Evolutionary conservation across 2,888 invertebrate species (phyloP).

Genomic region (Himalopsyche anomala): DNA sequence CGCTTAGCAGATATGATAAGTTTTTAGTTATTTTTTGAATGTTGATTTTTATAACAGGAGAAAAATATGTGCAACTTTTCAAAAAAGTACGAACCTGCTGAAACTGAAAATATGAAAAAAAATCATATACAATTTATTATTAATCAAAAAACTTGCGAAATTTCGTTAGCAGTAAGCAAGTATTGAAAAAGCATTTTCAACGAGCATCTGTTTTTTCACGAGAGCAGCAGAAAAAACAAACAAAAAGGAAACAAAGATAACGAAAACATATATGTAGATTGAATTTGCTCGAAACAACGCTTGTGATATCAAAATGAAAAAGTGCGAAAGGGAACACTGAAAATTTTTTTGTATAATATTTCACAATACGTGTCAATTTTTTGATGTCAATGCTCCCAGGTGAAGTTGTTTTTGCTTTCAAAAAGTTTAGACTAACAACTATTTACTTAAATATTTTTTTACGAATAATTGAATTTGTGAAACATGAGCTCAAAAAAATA

Average conservation of each 20-base stretch:
- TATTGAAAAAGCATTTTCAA: constrained; percentile 24
- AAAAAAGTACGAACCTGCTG: too few relatives aligned
- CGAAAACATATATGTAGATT: constrained; percentile 26
- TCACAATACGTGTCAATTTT: constrained; percentile 19
- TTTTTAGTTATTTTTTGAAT: too few relatives aligned
- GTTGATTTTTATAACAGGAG: too few relatives aligned
- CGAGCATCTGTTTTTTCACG: constrained; percentile 22
- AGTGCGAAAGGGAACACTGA: background rate
- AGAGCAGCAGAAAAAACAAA: background rate
- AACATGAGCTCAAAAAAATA: too few relatives aligned
- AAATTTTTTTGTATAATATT: background rate
- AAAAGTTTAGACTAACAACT: too few relatives aligned
- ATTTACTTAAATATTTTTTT: too few relatives aligned
- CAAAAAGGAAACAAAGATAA: constrained; percentile 31
- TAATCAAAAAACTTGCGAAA: background rate
- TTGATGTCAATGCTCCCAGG: background rate
- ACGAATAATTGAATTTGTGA: too few relatives aligned
- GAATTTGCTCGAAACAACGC: background rate
- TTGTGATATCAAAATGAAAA: constrained; percentile 21
- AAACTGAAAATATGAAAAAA: too few relatives aligned
- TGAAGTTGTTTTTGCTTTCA: too few relatives aligned
- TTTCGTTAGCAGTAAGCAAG: constrained; percentile 14
- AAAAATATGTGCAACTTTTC: too few relatives aligned
- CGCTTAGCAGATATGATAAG: too few relatives aligned
- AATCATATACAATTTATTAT: background rate